Percentiles rank a stretch among this genome's conserved stretches.
Evolutionary conservation across 2,888 invertebrate species (phyloP).

Genomic region (Blomia tropicalis): DNA sequence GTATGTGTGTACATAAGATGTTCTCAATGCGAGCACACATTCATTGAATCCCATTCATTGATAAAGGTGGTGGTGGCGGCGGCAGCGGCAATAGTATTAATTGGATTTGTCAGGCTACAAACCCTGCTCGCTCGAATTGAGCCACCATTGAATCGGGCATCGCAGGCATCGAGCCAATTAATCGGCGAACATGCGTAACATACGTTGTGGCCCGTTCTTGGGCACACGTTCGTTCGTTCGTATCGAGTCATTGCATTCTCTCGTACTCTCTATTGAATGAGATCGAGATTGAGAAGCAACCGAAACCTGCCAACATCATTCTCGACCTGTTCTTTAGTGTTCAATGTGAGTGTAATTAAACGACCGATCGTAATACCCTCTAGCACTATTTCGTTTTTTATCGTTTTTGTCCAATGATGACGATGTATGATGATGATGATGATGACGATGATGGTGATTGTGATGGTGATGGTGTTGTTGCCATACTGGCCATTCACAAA

Average conservation of each 20-base stretch:
- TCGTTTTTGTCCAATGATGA: background rate
- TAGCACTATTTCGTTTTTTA: background rate
- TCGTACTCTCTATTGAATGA: background rate
- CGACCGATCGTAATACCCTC: background rate
- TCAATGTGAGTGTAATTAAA: constrained; percentile 6
- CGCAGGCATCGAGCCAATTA: constrained; percentile 5
- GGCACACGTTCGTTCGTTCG: background rate
- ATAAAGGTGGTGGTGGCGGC: too few species aligned
- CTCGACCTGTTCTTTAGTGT: background rate
- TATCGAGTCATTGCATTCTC: background rate
- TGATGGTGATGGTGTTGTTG: background rate
- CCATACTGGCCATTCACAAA: background rate
- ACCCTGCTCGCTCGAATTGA: background rate
- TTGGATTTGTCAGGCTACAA: constrained; percentile 12
- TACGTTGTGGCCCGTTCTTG: background rate
- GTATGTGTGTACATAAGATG: background rate
- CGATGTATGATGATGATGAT: background rate
- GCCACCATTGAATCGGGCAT: background rate
- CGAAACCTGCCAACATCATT: background rate
- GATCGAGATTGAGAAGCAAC: background rate
- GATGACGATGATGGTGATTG: background rate
- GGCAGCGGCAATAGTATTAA: background rate
- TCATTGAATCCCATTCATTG: too few species aligned
- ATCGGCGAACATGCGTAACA: constrained; percentile 4
- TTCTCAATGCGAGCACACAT: background rate